These are phyloP conservation scores for Siderastrea siderea DNA, from an alignment of 92 coral and sea anemone species.

Conservation along the genomic window DNA sequence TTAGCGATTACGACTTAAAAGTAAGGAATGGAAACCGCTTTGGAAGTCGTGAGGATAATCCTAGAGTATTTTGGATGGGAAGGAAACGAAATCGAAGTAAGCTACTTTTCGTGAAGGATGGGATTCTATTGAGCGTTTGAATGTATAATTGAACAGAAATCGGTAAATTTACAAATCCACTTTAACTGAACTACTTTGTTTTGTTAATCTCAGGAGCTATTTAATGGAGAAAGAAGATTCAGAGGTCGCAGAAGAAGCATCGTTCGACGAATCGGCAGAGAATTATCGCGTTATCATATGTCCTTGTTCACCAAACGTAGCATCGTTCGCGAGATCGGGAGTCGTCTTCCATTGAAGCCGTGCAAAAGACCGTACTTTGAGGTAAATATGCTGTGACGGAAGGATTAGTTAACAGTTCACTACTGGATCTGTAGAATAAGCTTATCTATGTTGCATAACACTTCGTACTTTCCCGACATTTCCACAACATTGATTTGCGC, in stretches of 20 bases:
- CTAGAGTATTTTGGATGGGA: slow-evolving; percentile 85
- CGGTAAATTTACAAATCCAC: too few relatives aligned
- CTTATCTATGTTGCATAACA: too few relatives aligned
- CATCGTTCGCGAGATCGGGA: slow-evolving; percentile 92
- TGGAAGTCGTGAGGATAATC: slow-evolving; percentile 65
- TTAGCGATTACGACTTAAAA: too few relatives aligned
- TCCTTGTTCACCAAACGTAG: slow-evolving; percentile 85
- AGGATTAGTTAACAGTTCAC: background rate
- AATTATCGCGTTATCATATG: slow-evolving; percentile 52
- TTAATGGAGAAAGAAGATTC: slow-evolving; percentile 43
- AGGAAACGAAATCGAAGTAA: slow-evolving; percentile 80
- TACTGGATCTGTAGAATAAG: too few relatives aligned
- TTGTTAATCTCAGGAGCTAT: slow-evolving; percentile 35
- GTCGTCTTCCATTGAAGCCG: slow-evolving; percentile 89
- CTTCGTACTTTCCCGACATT: too few relatives aligned
- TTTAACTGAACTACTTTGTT: background rate
- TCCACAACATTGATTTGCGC: background rate
- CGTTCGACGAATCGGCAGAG: slow-evolving; percentile 79
- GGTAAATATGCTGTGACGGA: slow-evolving; percentile 42
- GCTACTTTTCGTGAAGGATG: background rate
- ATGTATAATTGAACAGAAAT: background rate
- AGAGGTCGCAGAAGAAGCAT: slow-evolving; percentile 78
- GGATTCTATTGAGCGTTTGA: background rate
- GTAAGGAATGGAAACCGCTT: slow-evolving; percentile 66
- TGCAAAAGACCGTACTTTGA: slow-evolving; percentile 89